Percentiles rank a stretch among this genome's conserved stretches.
These are phyloP conservation scores for Trachelus iudaicus DNA, from an alignment of 2,888 invertebrate genomes.

Conservation along the genomic window DNA sequence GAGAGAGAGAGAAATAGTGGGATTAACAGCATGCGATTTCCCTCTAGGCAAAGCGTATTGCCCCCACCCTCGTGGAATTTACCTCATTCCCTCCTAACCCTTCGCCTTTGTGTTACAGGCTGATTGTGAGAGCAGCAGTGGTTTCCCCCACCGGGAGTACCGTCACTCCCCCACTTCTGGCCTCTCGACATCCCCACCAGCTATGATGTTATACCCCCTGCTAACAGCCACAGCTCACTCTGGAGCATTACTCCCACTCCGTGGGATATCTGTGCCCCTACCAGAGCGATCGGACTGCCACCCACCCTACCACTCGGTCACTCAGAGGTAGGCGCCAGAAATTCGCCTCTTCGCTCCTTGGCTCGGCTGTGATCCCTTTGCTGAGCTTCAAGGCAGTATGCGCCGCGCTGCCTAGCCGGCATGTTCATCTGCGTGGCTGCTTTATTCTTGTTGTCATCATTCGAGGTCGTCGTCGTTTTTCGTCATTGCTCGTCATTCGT, in stretches of 20 bases:
- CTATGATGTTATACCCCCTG: not conserved
- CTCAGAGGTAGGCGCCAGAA: slow-evolving; percentile 50
- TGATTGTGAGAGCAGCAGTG: not conserved
- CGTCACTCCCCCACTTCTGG: not conserved
- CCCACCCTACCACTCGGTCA: slow-evolving; percentile 18
- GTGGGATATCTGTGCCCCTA: not conserved
- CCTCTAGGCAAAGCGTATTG: slow-evolving; percentile 4
- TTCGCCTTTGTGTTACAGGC: not conserved
- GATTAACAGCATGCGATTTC: slow-evolving; percentile 4
- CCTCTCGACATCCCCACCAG: not conserved
- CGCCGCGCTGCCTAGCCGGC: slow-evolving; percentile 61
- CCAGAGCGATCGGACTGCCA: slow-evolving; percentile 29
- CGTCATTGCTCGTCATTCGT: slow-evolving; percentile 7
- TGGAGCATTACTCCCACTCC: not conserved
- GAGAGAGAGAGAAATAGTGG: not conserved
- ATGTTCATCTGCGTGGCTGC: slow-evolving; percentile 30
- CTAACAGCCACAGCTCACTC: not conserved
- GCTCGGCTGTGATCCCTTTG: slow-evolving; percentile 40
- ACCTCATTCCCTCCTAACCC: not conserved
- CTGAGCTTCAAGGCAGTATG: slow-evolving; percentile 47
- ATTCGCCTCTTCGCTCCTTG: slow-evolving; percentile 46
- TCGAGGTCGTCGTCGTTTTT: not conserved
- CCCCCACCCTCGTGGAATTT: not conserved
- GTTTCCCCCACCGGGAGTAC: not conserved
- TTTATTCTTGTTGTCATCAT: not conserved